phyloP scores from a whole-genome alignment of 2,113 vertebrate genomes.

The Leptocoma aspasia region DNA sequence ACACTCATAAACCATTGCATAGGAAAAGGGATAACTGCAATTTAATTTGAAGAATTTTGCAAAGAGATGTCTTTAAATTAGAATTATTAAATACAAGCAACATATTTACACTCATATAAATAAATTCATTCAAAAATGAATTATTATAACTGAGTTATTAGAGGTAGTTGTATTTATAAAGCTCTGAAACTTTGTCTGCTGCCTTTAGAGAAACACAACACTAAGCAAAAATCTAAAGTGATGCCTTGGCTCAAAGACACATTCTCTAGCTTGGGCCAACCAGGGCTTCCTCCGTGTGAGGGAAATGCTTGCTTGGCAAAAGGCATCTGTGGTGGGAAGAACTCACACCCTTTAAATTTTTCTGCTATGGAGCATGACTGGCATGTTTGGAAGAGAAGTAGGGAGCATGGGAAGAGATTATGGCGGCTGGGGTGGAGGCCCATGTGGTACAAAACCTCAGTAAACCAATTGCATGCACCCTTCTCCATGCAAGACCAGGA shows the following conservation, averaged over 20 bases:
- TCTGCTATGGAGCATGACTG: background rate
- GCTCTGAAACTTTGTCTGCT: background rate
- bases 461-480: background rate
- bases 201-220: background rate
- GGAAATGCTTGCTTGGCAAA: background rate
- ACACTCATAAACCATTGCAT: conserved; percentile 26
- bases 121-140: background rate
- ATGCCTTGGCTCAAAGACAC: background rate
- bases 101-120: conserved; percentile 4
- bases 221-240: background rate
- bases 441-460: background rate
- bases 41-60: conserved; percentile 36
- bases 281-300: background rate
- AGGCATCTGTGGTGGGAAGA: background rate
- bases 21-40: conserved; percentile 21
- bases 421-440: background rate
- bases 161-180: background rate
- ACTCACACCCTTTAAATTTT: background rate
- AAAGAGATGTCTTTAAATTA: conserved; percentile 14
- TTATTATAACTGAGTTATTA: background rate
- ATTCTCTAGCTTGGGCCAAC: background rate
- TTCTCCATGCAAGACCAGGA: background rate
- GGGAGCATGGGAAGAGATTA: background rate
- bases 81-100: conserved; percentile 26
- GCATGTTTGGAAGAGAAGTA: background rate